These are phyloP conservation scores for Pecten maximus DNA, from an alignment of 2,888 invertebrate species.

Conservation along the genomic window DNA sequence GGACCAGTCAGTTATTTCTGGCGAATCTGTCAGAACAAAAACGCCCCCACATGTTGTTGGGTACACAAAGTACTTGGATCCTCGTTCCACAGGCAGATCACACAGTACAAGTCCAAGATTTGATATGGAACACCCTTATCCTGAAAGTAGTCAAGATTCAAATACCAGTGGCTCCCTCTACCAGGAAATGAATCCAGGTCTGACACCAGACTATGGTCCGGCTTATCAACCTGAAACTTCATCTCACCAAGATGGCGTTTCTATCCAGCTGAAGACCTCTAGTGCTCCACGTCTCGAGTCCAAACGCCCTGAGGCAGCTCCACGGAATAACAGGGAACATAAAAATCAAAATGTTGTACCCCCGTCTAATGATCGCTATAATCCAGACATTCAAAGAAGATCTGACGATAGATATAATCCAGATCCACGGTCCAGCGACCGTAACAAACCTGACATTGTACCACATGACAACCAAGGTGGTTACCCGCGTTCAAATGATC, in stretches of 20 bases:
- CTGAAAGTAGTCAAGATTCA: not conserved
- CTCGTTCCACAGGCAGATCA: not conserved
- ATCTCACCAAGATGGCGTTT: not conserved
- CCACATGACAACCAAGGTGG: not conserved
- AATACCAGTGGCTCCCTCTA: slow-evolving; percentile 26
- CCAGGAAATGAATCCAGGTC: slow-evolving; percentile 17
- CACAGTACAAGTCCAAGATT: slow-evolving; percentile 5
- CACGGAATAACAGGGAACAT: not conserved
- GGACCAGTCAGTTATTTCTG: not conserved
- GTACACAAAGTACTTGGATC: not conserved
- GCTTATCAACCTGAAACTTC: not conserved
- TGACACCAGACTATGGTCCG: not conserved
- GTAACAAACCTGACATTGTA: not conserved
- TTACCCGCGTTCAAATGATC: not conserved
- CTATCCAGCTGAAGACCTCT: not conserved
- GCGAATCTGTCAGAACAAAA: not conserved
- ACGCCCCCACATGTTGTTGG: not conserved
- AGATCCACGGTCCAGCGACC: not conserved
- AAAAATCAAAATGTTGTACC: not conserved
- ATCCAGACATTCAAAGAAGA: not conserved
- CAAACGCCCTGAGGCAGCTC: not conserved
- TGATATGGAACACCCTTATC: not conserved
- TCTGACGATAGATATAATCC: not conserved
- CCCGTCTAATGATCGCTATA: not conserved
- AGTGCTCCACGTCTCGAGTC: not conserved